Conservation (phyloP, 2,797 vertebrate species). For the Clarias pachynema region DNA sequence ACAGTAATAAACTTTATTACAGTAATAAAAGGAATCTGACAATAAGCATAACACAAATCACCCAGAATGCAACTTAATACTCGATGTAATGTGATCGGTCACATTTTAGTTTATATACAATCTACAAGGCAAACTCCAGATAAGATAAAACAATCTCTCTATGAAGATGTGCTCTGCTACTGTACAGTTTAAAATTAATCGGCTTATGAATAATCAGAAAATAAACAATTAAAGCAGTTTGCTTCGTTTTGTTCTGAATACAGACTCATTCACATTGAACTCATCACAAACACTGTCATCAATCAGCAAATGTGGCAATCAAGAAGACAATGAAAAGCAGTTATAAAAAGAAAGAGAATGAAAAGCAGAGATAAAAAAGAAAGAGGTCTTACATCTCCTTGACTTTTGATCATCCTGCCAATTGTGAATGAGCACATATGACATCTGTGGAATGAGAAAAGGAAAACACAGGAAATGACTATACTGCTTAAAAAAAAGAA, state of each 20-base stretch:
- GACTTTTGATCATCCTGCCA: slow-evolving; percentile 84
- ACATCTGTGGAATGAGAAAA: slow-evolving; percentile 69
- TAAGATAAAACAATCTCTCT: not conserved
- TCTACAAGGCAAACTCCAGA: not conserved
- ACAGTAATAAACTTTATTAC: too few species aligned
- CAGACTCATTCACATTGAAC: not conserved
- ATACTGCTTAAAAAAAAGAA: not conserved
- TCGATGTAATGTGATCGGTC: too few species aligned
- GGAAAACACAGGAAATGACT: slow-evolving; percentile 2
- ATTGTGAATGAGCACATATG: slow-evolving; percentile 64
- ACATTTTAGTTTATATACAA: not conserved
- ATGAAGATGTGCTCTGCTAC: not conserved
- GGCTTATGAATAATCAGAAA: not conserved
- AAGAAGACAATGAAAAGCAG: not conserved
- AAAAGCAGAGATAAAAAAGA: not conserved
- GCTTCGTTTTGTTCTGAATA: not conserved
- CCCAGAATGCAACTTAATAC: too few species aligned
- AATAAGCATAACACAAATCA: too few species aligned
- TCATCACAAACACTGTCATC: not conserved
- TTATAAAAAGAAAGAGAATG: not conserved
- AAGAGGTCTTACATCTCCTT: slow-evolving; percentile 83
- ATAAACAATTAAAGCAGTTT: not conserved
- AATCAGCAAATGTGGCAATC: not conserved
- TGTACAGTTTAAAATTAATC: too few species aligned
- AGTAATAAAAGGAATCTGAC: too few species aligned